Percentiles rank a stretch among this genome's conserved stretches.
phyloP scores from a whole-genome alignment of 92 coral and sea anemone species.

The Bergia sp. region DNA sequence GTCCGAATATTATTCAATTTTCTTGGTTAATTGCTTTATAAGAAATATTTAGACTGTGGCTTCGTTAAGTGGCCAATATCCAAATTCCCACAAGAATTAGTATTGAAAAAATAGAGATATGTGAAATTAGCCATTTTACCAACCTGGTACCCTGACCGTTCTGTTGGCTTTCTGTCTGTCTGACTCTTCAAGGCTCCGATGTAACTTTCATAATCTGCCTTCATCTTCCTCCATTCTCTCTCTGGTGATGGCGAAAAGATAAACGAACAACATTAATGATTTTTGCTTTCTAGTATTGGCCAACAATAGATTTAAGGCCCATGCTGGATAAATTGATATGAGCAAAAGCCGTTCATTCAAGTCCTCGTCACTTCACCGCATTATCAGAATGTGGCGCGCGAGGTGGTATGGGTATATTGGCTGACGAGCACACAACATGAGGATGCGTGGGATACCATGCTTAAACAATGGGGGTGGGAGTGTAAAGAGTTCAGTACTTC shows the following conservation, averaged over 20 bases:
- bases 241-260: conserved; percentile 49
- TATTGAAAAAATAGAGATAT: not conserved
- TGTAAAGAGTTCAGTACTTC: not conserved
- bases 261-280: not conserved
- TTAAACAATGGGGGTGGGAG: not conserved
- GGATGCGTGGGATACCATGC: not conserved
- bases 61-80: not conserved
- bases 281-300: not conserved
- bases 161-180: conserved; percentile 34
- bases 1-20: too few species aligned
- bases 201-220: conserved; percentile 79
- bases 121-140: not conserved
- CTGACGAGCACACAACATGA: not conserved
- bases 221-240: conserved; percentile 82
- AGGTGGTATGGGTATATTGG: not conserved
- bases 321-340: not conserved
- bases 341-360: not conserved
- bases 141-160: conserved; percentile 11
- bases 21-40: not conserved
- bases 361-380: not conserved
- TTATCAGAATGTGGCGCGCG: not conserved
- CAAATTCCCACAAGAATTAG: not conserved
- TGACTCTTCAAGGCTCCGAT: conserved; percentile 73
- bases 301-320: not conserved
- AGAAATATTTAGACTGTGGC: not conserved